Percentiles rank a stretch among this genome's conserved stretches.
Evolutionary conservation across 1,140 invertebrate genomes (phyloP).

Genomic region (Trinorchestia longiramus): DNA sequence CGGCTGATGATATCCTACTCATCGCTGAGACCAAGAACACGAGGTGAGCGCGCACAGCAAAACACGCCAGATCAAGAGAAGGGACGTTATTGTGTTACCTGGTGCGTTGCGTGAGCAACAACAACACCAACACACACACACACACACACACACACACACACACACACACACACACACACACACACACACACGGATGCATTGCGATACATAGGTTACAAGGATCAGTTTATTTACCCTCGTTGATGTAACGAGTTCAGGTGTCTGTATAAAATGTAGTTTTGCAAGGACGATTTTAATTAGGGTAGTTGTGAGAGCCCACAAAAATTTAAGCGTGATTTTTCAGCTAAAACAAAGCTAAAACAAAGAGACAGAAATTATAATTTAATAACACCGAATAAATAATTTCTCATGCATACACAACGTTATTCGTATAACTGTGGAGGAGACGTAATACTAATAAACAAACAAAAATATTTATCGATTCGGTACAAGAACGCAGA

Average conservation of each 20-base stretch:
- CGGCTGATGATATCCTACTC: neutral
- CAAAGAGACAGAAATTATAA: too few relatives aligned
- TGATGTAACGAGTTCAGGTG: neutral
- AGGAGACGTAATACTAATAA: too few relatives aligned
- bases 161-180: too few relatives aligned
- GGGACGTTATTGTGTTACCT: neutral
- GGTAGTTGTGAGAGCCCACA: neutral
- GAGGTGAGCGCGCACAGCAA: neutral
- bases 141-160: too few relatives aligned
- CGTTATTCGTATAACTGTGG: too few relatives aligned
- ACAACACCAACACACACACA: too few relatives aligned
- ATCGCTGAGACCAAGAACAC: neutral
- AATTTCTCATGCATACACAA: too few relatives aligned
- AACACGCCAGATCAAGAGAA: neutral
- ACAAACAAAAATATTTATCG: too few relatives aligned
- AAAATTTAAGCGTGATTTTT: too few relatives aligned
- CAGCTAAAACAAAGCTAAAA: too few relatives aligned
- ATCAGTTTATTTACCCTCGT: neutral
- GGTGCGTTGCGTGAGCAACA: neutral
- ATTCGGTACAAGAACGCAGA: too few relatives aligned
- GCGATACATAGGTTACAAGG: neutral
- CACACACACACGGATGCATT: neutral
- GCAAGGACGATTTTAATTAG: neutral
- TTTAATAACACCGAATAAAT: too few relatives aligned
- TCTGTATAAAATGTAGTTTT: neutral